Base-by-base conservation (phyloP, 2,113 vertebrate genomes). In the Thalassoma bifasciatum region DNA sequence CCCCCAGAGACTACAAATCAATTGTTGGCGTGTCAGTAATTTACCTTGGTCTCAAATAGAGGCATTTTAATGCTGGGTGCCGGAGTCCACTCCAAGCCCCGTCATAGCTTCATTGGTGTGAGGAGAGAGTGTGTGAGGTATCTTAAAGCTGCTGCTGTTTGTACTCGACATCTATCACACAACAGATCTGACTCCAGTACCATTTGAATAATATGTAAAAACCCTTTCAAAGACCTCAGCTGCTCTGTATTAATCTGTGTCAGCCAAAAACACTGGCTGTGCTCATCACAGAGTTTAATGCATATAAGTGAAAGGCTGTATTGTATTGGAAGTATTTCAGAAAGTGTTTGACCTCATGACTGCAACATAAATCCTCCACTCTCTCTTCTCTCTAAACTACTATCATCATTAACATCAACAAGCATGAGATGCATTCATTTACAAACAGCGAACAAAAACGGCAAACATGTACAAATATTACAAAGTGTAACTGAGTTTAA, bases 391-490 rank as follows among this genome's bases (percentile, higher is more conserved):
- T 52, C 77, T 95, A 64, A 94, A 95, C 93, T 93, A 95, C 94
- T 79, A 71, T 76, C 82, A 77, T 87, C 83, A 85, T 83, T 76
- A 71, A 88, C 82, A 95, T 94, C 95, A 96, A 95, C 95, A 94
- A 96, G 96, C 96, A 98, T 98, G 96, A 96, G 95, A 94, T 95
- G 95, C 96, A 96, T 98, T 96, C 96, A 97, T 97, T 97, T 95
- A 97, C 95, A 95, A 85, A 79, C 36, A 1, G 79, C 73, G 83
- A 95, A 96, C 94, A 95, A 86, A 93, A 94, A 95, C 88, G 91
- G 77, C 81, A 83, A 89, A 90, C 77, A 62, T 68, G 64, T 61
- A 88, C 80, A 89, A 87, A 87, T 94, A 92, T 58, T 77, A 93
- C 90, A 93, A 92, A 92, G 94, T 92, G 63, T 68, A 83, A 72